phyloP scores from a whole-genome alignment of 2,113 vertebrate species.

The Saccopteryx leptura region DNA sequence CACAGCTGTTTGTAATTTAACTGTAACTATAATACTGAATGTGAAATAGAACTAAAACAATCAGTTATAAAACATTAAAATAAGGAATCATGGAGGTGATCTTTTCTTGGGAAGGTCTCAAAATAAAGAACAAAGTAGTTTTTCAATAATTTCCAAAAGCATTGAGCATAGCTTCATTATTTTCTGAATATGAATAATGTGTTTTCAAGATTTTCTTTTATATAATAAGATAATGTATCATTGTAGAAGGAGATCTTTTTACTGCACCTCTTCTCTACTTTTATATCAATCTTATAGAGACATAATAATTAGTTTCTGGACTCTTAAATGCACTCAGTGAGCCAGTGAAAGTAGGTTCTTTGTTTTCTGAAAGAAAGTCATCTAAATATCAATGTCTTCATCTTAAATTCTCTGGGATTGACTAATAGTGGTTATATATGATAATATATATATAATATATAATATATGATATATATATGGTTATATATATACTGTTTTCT shows the following conservation, averaged over 20 bases:
- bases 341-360: neutral
- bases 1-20: conserved; percentile 72
- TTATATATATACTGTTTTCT: neutral
- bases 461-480: neutral
- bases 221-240: neutral
- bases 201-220: conserved; percentile 55
- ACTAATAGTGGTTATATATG: conserved; percentile 9
- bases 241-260: neutral
- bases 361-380: conserved; percentile 13
- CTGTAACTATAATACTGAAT: conserved; percentile 17
- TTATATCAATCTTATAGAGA: neutral
- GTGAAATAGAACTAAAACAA: conserved; percentile 23
- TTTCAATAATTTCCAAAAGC: conserved; percentile 52
- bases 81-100: conserved; percentile 19
- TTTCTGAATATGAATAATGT: conserved; percentile 34
- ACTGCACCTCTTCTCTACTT: neutral
- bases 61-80: conserved; percentile 63
- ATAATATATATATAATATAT: neutral
- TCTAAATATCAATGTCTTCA: conserved; percentile 33
- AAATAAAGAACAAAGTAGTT: conserved; percentile 38
- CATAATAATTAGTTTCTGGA: conserved; percentile 26
- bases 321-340: neutral
- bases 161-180: neutral
- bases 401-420: conserved; percentile 25
- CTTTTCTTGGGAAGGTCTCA: conserved; percentile 51